Evolutionary conservation across 2,888 invertebrate species (phyloP).

Genomic region (Actias luna): DNA sequence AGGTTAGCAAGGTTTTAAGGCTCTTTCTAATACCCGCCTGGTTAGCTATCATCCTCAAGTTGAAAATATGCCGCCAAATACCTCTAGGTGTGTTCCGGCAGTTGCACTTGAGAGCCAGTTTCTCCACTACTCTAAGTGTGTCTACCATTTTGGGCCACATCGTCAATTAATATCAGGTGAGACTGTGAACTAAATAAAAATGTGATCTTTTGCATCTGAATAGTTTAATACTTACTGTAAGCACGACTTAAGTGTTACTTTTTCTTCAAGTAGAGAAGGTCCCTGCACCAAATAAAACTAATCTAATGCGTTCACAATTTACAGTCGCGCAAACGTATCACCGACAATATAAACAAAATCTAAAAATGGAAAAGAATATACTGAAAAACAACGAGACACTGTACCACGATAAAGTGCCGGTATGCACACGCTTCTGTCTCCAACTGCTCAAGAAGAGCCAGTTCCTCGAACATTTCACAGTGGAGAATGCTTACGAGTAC

Average conservation of each 20-base stretch:
- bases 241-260: too few relatives aligned
- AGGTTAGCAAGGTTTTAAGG: too few relatives aligned
- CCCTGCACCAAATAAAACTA: background rate
- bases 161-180: too few relatives aligned
- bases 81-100: too few relatives aligned
- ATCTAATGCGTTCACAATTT: background rate
- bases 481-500: slow-evolving; percentile 64
- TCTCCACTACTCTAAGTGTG: too few relatives aligned
- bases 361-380: slow-evolving; percentile 58
- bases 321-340: slow-evolving; percentile 32
- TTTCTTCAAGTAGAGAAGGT: background rate
- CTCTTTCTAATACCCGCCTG: too few relatives aligned
- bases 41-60: too few relatives aligned
- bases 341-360: slow-evolving; percentile 43
- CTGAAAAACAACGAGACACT: slow-evolving; percentile 66
- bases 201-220: background rate
- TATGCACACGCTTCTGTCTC: slow-evolving; percentile 69
- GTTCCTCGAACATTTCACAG: slow-evolving; percentile 59
- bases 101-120: too few relatives aligned
- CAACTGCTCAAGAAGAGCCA: slow-evolving; percentile 69
- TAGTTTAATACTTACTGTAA: too few relatives aligned
- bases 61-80: too few relatives aligned
- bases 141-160: too few relatives aligned
- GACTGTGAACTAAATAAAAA: too few relatives aligned
- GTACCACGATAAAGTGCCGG: slow-evolving; percentile 71